Evolutionary conservation across 1,140 invertebrate genomes (phyloP), one percentile per base, ranked within the genome.

Genomic region (Lepidurus apus): DNA sequence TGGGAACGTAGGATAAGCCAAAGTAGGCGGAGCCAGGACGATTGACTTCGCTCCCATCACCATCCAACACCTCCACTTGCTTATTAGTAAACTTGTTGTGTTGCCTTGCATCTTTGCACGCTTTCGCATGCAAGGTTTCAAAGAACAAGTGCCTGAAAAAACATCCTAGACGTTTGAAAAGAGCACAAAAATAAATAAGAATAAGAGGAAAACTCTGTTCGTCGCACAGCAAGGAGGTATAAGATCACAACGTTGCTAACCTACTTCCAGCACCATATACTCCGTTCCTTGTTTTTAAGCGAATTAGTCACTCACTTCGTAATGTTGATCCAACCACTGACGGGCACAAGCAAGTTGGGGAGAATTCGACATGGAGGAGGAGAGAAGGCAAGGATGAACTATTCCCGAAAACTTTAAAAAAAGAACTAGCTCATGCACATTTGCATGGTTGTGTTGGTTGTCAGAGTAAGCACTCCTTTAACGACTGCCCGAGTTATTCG

Each of bases 361-460:
- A 65, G 53, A 65, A 65, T 9, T 13, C 21, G 53, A 65, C 53
- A 65, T 65, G 53, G 17, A n/a, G 53, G 13, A 65, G 34, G 34
- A 34, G 34, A 65, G 21, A 13, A 65, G 17, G 21, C 53, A 65
- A 65, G 53, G 17, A 65, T 21, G 17, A 65, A 65, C 21, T 34
- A 34, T 34, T 34, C 34, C 34, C 34, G 34, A 65, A 65, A 65
- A 65, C 0, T 65, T 65, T 65, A n/a, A 9, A 65, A 34, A 34
- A 65, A 65, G 53, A 65, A 7, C 53, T 21, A 65, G 53, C 53
- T 65, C 53, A 34, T 34, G 34, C 53, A 65, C 53, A 65, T 65
- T 65, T 65, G 53, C 53, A 65, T 65, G 53, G 53, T 65, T 65
- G 53, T 65, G 17, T 65, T 65, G 53, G 17, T 65, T 65, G 9